Percentiles rank a stretch among this genome's conserved stretches.
Evolutionary conservation across 2,888 invertebrate species (phyloP).

Genomic region (Macrosiphum euphorbiae): DNA sequence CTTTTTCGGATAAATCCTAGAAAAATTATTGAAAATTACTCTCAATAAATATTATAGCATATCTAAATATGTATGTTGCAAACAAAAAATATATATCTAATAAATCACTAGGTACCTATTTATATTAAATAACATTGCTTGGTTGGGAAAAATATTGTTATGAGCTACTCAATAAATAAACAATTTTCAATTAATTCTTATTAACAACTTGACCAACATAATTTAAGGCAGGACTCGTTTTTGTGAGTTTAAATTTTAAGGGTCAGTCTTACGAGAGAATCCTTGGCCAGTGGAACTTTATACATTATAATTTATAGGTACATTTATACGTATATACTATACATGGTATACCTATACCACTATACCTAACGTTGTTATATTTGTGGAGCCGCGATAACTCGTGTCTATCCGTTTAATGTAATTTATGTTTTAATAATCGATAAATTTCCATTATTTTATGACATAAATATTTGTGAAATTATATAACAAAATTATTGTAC

Average conservation of each 20-base stretch:
- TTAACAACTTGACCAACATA: background rate
- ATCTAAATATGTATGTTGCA: background rate
- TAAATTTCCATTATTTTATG: background rate
- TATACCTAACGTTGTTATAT: too few relatives aligned
- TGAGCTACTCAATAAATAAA: background rate
- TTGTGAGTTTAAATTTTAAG: background rate
- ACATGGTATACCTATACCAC: too few relatives aligned
- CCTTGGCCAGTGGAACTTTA: background rate
- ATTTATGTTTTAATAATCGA: background rate
- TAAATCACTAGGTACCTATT: background rate
- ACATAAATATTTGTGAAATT: background rate
- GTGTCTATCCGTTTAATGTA: background rate
- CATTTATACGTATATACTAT: too few relatives aligned
- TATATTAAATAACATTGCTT: background rate
- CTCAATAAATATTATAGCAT: too few relatives aligned
- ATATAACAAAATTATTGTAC: background rate
- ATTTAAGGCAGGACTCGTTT: background rate
- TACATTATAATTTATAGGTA: too few relatives aligned
- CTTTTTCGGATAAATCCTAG: conserved; percentile 74
- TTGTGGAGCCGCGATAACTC: background rate
- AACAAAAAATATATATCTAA: background rate
- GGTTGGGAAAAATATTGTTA: background rate
- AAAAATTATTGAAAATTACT: background rate
- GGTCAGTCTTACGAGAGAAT: background rate
- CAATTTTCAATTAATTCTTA: background rate